phyloP scores from a whole-genome alignment of 2,113 vertebrate genomes.

The Tenrec ecaudatus region DNA sequence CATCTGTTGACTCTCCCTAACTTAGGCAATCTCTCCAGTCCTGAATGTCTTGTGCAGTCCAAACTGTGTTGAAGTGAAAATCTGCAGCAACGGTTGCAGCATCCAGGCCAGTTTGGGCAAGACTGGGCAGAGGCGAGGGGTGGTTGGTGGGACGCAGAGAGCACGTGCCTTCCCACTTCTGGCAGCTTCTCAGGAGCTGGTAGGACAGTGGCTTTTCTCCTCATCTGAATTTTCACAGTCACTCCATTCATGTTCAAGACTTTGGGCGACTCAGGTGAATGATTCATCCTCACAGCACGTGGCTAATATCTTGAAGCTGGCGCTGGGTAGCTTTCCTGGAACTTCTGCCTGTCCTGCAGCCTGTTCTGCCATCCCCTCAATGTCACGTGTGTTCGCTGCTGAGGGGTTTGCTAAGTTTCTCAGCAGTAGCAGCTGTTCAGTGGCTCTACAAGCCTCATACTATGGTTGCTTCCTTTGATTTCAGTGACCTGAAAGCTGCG shows the following conservation, averaged over 20 bases:
- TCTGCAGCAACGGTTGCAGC: not conserved
- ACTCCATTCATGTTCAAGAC: not conserved
- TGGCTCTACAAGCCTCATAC: not conserved
- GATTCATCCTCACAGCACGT: not conserved
- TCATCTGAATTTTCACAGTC: not conserved
- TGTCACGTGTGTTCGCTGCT: not conserved
- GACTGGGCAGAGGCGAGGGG: not conserved
- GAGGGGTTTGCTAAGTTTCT: not conserved
- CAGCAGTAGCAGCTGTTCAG: not conserved
- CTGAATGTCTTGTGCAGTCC: not conserved
- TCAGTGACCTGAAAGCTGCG: not conserved
- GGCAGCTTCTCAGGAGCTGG: not conserved
- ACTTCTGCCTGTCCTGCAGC: not conserved
- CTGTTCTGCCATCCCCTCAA: not conserved
- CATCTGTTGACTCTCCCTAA: constrained; percentile 20
- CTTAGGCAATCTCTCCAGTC: constrained; percentile 34
- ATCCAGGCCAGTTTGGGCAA: not conserved
- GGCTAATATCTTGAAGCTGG: not conserved
- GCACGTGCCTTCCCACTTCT: not conserved
- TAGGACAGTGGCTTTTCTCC: not conserved
- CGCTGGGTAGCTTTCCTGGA: not conserved
- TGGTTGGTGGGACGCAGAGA: not conserved
- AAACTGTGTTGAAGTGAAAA: constrained; percentile 32
- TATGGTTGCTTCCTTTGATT: not conserved
- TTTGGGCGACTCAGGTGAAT: not conserved